Base-by-base conservation (phyloP, 1,140 invertebrate genomes). In the Drosophila neocordata region DNA sequence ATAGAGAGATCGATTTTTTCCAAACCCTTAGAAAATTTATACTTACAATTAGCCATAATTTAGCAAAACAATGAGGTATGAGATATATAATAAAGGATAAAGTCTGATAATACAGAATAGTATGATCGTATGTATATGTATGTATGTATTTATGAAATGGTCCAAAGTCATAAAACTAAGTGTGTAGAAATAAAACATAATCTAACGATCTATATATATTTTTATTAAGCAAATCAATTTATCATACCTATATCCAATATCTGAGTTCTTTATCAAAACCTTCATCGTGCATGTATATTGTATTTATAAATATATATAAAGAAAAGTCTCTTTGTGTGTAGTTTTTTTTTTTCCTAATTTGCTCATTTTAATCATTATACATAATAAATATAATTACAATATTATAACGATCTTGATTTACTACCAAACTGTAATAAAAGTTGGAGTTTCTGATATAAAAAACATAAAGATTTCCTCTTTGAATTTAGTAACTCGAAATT, bases 111-210 rank as follows among this genome's bases (percentile, higher is more conserved):
- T 52, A 48, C 35, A 55, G 59, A 37, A 51, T 48, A 15, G 41
- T 37, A 58, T 12, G 57, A 31, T 31, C 6, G 27, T 31, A 31
- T 31, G 27, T 31, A 31, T 31, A 31, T 31, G 27, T 31, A 31
- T 31, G 27, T 31, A 31, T 31, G 27, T 31, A 31, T 31, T 2
- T 31, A 31, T 31, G 27, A 31, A 31, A 31, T 80, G 81, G 81
- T 85, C 81, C 81, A 85, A 84, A 65, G 73, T 69, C 71, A 79
- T 63, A 74, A 65, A 85, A 85, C 68, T 76, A 77, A 48, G 52
- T 71, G 41, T 48, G 41, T 48, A 48, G 41, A 77, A 57, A 77
- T 66, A 58, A 71, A 51, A 64, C 66, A 68, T 69, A 24, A 73
- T 48, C 9, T 48, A 48, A 48, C 7, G 20, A 20, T 13, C n/a